Evolutionary conservation across 2,888 invertebrate species (phyloP).

Genomic region (Neuroscelio doddi): DNA sequence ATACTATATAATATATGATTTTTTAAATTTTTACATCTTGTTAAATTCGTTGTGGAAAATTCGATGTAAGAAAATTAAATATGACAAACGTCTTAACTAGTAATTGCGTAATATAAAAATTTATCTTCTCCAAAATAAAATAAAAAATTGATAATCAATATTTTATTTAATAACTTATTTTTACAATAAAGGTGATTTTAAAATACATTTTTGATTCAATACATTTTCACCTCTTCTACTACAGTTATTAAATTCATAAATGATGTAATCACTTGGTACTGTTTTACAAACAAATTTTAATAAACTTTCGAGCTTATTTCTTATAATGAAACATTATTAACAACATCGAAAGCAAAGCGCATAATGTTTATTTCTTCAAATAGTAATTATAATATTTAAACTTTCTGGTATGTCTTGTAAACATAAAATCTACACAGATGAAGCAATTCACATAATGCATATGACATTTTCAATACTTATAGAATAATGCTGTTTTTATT

Average conservation of each 20-base stretch:
- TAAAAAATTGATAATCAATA: too few species aligned
- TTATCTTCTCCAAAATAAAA: too few species aligned
- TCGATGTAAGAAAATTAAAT: too few species aligned
- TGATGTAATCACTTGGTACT: neutral
- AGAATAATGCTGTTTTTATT: too few species aligned
- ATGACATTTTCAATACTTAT: neutral
- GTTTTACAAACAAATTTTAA: neutral
- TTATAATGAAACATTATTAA: slow-evolving; percentile 11
- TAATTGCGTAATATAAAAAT: too few species aligned
- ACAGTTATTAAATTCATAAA: neutral
- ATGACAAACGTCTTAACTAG: too few species aligned
- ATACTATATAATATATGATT: too few species aligned
- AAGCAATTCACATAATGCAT: neutral
- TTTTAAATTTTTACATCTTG: too few species aligned
- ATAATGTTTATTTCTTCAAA: slow-evolving; percentile 18
- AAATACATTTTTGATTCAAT: too few species aligned
- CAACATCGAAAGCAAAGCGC: slow-evolving; percentile 38
- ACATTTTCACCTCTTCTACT: neutral
- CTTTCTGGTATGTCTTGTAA: neutral
- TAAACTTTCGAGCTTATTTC: neutral
- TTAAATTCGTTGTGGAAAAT: too few species aligned
- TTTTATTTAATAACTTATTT: slow-evolving; percentile 22
- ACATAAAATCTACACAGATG: neutral
- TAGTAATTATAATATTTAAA: neutral
- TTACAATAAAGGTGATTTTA: too few species aligned